A percentile compares a stretch with the other conserved stretches of the same genome.
Conservation (phyloP, 2,797 vertebrate species). For the Dipus sagitta region DNA sequence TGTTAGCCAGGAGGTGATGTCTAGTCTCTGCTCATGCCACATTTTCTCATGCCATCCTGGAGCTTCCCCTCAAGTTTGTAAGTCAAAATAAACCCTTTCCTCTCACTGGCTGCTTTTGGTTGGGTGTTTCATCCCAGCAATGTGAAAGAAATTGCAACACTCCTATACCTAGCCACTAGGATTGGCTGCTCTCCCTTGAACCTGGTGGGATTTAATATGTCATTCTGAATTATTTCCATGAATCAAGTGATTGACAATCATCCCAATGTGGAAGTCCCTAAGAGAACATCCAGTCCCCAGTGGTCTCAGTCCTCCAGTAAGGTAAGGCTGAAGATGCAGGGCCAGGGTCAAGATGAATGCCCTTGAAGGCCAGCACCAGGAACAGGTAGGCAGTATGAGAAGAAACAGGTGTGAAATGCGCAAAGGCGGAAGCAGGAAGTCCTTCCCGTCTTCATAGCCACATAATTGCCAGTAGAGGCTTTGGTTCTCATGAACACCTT, state of each 20-base stretch:
- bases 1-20: too few relatives aligned
- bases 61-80: too few relatives aligned
- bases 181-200: neutral
- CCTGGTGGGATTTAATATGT: neutral
- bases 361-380: neutral
- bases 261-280: neutral
- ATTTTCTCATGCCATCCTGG: too few relatives aligned
- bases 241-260: too few relatives aligned
- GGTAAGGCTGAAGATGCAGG: neutral
- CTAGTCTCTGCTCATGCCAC: too few relatives aligned
- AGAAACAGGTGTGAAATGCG: neutral
- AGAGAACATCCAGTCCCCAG: neutral
- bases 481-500: neutral
- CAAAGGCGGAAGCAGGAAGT: neutral
- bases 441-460: neutral
- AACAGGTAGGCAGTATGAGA: fast-evolving
- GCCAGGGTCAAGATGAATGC: neutral
- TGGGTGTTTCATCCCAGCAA: too few relatives aligned
- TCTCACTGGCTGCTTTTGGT: too few relatives aligned
- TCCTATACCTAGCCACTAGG: neutral
- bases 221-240: neutral
- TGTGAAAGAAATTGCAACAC: too few relatives aligned
- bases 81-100: too few relatives aligned
- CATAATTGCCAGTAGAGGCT: neutral
- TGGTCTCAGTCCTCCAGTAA: neutral